Percentiles rank a stretch among this genome's conserved stretches.
Conservation (phyloP, 2,113 vertebrate genomes). For the human (Homo sapiens) region GRCh38 chr3:55611001-55611500, state of each 20-base stretch:
- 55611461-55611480: neutral
- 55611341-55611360: neutral
- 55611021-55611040: neutral
- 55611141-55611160: slow-evolving; percentile 8
- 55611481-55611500: neutral
- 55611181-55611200: neutral
- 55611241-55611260: neutral
- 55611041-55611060: neutral
- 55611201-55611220: neutral
- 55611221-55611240: neutral
- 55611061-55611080: neutral
- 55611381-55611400: neutral
- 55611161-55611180: neutral
- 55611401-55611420: neutral
- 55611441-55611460: neutral
- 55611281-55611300: neutral
- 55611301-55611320: neutral
- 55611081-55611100: slow-evolving; percentile 21
- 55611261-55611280: neutral
- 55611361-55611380: neutral
- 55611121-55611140: neutral
- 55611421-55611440: neutral
- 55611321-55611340: neutral
- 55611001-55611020: neutral
- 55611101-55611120: slow-evolving; percentile 46